These are phyloP conservation scores for Odontesthes bonariensis DNA, from an alignment of 2,113 vertebrate species.

Conservation along the genomic window DNA sequence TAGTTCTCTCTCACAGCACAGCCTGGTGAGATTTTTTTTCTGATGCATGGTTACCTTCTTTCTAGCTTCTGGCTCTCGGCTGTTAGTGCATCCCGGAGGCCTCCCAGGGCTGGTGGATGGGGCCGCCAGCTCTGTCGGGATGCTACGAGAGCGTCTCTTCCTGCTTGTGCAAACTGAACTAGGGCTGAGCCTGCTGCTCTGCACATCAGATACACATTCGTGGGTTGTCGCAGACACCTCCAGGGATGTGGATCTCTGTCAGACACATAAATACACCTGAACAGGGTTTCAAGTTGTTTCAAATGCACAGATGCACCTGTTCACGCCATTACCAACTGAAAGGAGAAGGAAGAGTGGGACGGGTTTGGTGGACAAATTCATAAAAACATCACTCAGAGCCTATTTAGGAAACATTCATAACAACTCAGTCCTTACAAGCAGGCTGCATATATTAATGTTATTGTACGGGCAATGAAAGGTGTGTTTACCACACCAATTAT, in stretches of 20 bases:
- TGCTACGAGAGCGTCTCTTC: slow-evolving; percentile 65
- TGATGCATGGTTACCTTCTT: slow-evolving; percentile 69
- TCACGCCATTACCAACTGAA: slow-evolving; percentile 62
- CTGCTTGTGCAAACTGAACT: slow-evolving; percentile 45
- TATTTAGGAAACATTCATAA: slow-evolving; percentile 40
- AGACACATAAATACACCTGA: slow-evolving; percentile 52
- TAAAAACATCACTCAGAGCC: slow-evolving; percentile 49
- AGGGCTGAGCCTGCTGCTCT: slow-evolving; percentile 62
- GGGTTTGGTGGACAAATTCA: slow-evolving; percentile 37
- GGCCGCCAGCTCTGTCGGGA: slow-evolving; percentile 73
- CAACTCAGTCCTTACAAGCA: slow-evolving; percentile 43
- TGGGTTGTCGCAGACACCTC: slow-evolving; percentile 70
- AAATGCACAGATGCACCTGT: slow-evolving; percentile 57
- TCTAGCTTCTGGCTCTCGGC: slow-evolving; percentile 57
- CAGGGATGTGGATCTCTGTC: slow-evolving; percentile 77
- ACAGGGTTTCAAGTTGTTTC: slow-evolving; percentile 48
- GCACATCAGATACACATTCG: slow-evolving; percentile 50
- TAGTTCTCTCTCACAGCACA: slow-evolving; percentile 11
- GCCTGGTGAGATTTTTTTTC: slow-evolving; percentile 9
- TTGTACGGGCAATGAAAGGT: slow-evolving; percentile 61
- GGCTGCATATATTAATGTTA: slow-evolving; percentile 56
- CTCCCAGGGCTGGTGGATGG: slow-evolving; percentile 70
- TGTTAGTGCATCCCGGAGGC: slow-evolving; percentile 65
- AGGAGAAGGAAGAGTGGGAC: slow-evolving; percentile 46
- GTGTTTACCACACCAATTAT: slow-evolving; percentile 72